phyloP scores from a whole-genome alignment of 1,140 invertebrate genomes.

The Heliconius himera region DNA sequence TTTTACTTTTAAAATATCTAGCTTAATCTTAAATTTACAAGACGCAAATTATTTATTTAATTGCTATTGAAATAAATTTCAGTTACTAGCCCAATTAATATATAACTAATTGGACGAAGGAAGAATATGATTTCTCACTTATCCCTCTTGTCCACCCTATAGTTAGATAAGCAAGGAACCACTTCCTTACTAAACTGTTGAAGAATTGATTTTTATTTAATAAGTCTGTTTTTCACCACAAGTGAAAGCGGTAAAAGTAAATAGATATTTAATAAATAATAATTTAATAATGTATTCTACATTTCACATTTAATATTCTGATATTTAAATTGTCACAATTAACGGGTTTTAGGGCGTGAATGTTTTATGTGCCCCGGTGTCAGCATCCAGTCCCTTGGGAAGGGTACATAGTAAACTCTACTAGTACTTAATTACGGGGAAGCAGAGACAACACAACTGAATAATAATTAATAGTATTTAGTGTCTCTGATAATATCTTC shows the following conservation, averaged over 20 bases:
- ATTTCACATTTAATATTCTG: not conserved
- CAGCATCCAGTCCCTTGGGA: conserved; percentile 56
- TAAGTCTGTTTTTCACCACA: too few relatives aligned
- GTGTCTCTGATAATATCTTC: conserved; percentile 48
- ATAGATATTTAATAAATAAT: too few relatives aligned
- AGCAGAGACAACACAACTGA: conserved; percentile 58
- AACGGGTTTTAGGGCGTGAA: conserved; percentile 67
- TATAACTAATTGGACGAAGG: not conserved
- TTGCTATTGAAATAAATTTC: too few relatives aligned
- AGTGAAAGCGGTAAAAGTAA: too few relatives aligned
- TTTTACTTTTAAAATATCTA: too few relatives aligned
- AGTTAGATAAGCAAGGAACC: not conserved
- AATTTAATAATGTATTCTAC: not conserved
- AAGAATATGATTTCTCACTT: not conserved
- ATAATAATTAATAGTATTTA: conserved; percentile 68
- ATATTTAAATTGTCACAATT: conserved; percentile 67
- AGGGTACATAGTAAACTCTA: conserved; percentile 66
- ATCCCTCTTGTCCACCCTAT: not conserved
- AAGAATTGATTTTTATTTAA: too few relatives aligned
- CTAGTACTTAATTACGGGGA: conserved; percentile 73
- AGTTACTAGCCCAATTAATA: too few relatives aligned
- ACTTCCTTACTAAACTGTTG: too few relatives aligned
- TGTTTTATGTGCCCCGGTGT: conserved; percentile 67
- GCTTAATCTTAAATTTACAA: too few relatives aligned
- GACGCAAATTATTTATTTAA: too few relatives aligned